phyloP scores from a whole-genome alignment of 2,113 vertebrate genomes.

The Mionectes macconnelli region DNA sequence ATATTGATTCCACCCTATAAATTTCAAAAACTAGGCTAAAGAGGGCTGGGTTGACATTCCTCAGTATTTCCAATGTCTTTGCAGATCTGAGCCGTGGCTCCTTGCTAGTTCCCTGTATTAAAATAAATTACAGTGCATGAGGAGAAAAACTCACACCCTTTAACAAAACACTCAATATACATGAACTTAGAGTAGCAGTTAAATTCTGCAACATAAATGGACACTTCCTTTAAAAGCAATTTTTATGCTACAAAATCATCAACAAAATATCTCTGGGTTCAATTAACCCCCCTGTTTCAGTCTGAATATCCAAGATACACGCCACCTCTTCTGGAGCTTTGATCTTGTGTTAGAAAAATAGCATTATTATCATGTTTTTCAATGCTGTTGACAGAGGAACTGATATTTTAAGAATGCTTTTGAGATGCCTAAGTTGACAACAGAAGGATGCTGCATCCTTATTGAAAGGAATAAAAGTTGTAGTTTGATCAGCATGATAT shows the following conservation, averaged over 20 bases:
- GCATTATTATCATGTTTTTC: constrained; percentile 40
- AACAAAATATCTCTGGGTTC: not conserved
- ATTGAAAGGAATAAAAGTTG: constrained; percentile 27
- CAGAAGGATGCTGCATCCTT: not conserved
- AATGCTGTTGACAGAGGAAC: not conserved
- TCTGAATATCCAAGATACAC: constrained; percentile 15
- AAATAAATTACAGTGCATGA: not conserved
- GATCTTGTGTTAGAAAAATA: constrained; percentile 40
- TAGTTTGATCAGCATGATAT: not conserved
- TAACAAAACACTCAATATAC: not conserved
- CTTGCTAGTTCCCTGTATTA: not conserved
- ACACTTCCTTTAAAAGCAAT: not conserved
- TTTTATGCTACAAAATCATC: constrained; percentile 40
- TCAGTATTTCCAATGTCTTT: not conserved
- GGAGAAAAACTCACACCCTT: not conserved
- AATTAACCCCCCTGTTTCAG: not conserved
- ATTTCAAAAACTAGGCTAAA: not conserved
- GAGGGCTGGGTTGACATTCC: not conserved
- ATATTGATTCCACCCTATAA: not conserved
- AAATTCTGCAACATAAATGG: not conserved
- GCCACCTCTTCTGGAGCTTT: constrained; percentile 27
- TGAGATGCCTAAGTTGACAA: not conserved
- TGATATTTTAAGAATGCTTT: constrained; percentile 43
- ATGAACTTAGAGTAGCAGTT: not conserved
- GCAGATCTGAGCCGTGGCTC: not conserved